Evolutionary conservation across 2,888 invertebrate genomes (phyloP).

Genomic region (Amphipoea oculea): DNA sequence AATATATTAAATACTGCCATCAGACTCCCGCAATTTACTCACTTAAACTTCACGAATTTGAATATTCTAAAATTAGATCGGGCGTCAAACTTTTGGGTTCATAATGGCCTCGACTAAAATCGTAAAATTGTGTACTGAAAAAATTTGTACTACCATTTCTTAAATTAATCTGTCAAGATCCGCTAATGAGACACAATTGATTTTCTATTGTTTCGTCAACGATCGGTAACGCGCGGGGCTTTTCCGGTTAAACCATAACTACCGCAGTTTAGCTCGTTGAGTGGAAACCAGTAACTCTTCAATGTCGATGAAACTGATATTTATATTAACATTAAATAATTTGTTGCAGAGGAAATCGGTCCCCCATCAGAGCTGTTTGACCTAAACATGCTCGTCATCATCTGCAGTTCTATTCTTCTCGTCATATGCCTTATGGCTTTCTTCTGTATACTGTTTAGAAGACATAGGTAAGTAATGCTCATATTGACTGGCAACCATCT

Average conservation of each 20-base stretch:
- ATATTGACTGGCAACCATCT: background rate
- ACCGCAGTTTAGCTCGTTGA: no score
- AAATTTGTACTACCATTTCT: background rate
- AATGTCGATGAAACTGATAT: background rate
- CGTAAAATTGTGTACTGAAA: background rate
- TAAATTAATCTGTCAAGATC: no score
- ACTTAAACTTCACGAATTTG: background rate
- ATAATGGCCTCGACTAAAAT: background rate
- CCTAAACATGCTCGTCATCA: slow-evolving; percentile 88
- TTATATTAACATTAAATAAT: background rate
- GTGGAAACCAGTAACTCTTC: no score
- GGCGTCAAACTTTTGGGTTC: background rate
- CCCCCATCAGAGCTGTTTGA: slow-evolving; percentile 87
- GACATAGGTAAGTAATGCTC: slow-evolving; percentile 80
- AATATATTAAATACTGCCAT: background rate
- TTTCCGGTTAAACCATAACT: no score
- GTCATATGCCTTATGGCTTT: slow-evolving; percentile 86
- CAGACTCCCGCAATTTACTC: background rate
- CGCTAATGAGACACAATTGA: no score
- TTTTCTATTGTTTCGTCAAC: no score
- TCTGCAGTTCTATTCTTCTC: slow-evolving; percentile 86
- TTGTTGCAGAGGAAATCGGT: slow-evolving; percentile 86
- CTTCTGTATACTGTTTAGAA: slow-evolving; percentile 85
- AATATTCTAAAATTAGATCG: background rate
- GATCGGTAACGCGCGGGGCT: no score